These are phyloP conservation scores for Scaptomyza caliginosa DNA, from an alignment of 2,888 invertebrate genomes.

Conservation along the genomic window DNA sequence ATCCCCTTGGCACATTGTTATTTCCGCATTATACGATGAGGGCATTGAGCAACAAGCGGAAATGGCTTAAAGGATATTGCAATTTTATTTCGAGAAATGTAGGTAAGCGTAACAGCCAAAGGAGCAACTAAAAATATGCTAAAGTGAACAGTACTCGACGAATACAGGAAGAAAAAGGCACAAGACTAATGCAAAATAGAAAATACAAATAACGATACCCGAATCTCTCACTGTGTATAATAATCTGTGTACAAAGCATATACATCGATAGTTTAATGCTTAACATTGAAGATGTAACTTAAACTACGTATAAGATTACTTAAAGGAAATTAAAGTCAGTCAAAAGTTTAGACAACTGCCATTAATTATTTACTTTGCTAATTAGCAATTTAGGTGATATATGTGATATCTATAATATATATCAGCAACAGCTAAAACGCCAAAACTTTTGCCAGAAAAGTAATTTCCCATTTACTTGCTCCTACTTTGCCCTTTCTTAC, in stretches of 20 bases:
- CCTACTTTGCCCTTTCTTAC: background rate
- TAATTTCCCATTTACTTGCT: slow-evolving; percentile 35
- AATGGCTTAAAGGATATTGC: slow-evolving; percentile 78
- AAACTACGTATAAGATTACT: background rate
- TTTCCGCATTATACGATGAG: slow-evolving; percentile 70
- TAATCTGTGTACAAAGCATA: background rate
- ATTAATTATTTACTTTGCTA: slow-evolving; percentile 58
- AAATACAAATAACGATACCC: background rate
- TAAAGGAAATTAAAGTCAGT: background rate
- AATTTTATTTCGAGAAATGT: slow-evolving; percentile 52
- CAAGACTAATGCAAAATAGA: slow-evolving; percentile 28
- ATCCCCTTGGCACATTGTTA: slow-evolving; percentile 66
- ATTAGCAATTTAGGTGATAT: slow-evolving; percentile 62
- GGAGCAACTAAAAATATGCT: slow-evolving; percentile 51
- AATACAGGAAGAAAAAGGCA: slow-evolving; percentile 30
- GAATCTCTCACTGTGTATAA: background rate
- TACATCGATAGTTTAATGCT: slow-evolving; percentile 3
- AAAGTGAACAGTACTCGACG: slow-evolving; percentile 31
- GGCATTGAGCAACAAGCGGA: slow-evolving; percentile 71
- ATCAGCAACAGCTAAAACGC: slow-evolving; percentile 28
- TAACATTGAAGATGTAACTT: background rate
- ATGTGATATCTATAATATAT: slow-evolving; percentile 42
- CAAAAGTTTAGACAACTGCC: slow-evolving; percentile 5
- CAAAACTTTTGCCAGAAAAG: slow-evolving; percentile 29
- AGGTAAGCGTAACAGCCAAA: slow-evolving; percentile 27